Base-by-base conservation (phyloP, 2,113 vertebrate species). In the Xenopus laevis region DNA sequence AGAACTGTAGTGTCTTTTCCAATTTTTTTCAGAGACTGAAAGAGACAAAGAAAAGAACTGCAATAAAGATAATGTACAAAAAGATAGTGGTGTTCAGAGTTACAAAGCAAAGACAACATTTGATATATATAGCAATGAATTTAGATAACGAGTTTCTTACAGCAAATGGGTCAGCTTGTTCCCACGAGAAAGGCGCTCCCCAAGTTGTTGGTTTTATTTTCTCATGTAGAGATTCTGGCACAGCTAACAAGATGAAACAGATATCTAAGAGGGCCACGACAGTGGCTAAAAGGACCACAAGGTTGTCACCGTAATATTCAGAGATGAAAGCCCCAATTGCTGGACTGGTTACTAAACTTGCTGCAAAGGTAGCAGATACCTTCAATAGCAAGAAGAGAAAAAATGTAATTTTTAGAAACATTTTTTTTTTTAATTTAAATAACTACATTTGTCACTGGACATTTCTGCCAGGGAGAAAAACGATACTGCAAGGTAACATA, bases 341-440 rank as follows among this genome's bases (percentile, higher is more conserved):
- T 0, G 95, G 96, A 74, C 96, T 98, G 2, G 89, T 97, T 58
- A 98, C 96, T 83, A 98, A 86, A 81, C 96, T 98, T 74, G 95
- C 96, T 6, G 95, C 96, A 74, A 98, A 98, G 0, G 96, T 97
- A 63, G 96, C 96, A 0, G 96, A 98, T 33, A 98, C 94, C 96
- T 98, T 74, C 6, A 40, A 40, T 40, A 5, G 75, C 58, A 81
- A 65, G 55, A 67, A 1, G 81, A 71, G 57, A 70, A 17, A 66
- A 5, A 66, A 8, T 4, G 1, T 13, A n/a, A 27, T 27, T 27
- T 27, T n/a, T 55, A n/a, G 17, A 55, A 55, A n/a, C 52, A 55
- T n/a, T n/a, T 27, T 27, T 27, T 27, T 1, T 16, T 55, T 40
- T 7, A 10, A 4, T 12, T 47, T 5, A 47, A 47, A 47, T 13